Evolutionary conservation across 2,888 invertebrate genomes (phyloP), one percentile per base, ranked within the genome.

Genomic region (Exephanes ischioxanthus): DNA sequence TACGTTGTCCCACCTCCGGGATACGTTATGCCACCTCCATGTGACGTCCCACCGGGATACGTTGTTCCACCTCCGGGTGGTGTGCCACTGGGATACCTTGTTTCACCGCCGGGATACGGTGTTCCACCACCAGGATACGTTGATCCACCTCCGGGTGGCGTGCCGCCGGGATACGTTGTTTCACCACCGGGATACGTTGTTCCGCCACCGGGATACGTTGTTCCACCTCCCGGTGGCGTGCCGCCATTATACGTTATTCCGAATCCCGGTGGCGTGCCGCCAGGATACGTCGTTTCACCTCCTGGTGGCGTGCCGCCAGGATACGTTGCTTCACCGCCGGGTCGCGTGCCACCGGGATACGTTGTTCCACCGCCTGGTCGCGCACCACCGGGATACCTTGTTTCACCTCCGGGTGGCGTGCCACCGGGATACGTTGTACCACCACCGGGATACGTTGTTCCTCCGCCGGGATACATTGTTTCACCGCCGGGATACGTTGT

Each of bases 341-440:
- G 33, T 6, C 4, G 33, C 33, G 33, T 37, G 33, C 33, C 33
- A 6, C 33, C 33, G 6, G 33, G 33, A 37, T 37, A 37, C 33
- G 5, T 33, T 33, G 33, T 3, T 33, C 4, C 33, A 33, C 33
- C 33, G 4, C 33, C 33, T 0, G 33, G 33, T 33, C 5, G 76
- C 53, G 58, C 71, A 2, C 79, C 83, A 33, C 81, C 86, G 0
- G 86, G 83, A 80, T 81, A 81, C 9, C 79, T 83, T 55, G 37
- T 72, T 71, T 41, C 76, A 48, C 70, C 84, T 41, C 75, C 63
- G 19, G 87, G 71, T 14, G 22, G 37, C 9, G 78, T 63, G 22
- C 77, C 85, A 41, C 87, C 79, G 7, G 83, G 76, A 76, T 79
- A 55, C 5, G 30, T 53, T 14, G 16, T 22, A 33, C 45, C 55